Evolutionary conservation across 2,888 invertebrate genomes (phyloP), one percentile per base, ranked within the genome.

Genomic region (Drosophila yooni): DNA sequence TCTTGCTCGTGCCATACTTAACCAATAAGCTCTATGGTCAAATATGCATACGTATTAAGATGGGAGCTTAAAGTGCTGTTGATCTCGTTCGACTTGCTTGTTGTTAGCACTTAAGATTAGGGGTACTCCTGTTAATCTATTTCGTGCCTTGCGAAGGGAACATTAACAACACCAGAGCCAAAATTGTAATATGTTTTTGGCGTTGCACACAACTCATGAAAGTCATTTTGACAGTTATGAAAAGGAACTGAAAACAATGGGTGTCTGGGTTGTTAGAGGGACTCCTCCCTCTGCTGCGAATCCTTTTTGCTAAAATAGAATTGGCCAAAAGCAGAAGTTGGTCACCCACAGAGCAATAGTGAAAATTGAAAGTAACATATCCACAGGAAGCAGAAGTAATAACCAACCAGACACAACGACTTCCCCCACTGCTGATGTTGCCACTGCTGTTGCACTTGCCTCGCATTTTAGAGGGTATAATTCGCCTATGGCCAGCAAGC

Each of bases 401-500:
- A 15, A 8, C n/a, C 10, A 25, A 2, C n/a, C 38, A 38, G 11
- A 33, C 3, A 33, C 33, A 11, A 34, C n/a, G n/a, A 5, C 15
- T 4, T 13, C 2, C 6, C 11, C 25, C 13, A 5, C 3, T 29
- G 10, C 18, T 50, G 15, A 25, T 50, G 8, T 29, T 29, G 21
- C 27, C 40, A 56, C 2, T 40, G 38, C 38, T 21, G 54, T 53
- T 63, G 40, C 78, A 68, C 25, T 53, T 56, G 53, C 38, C 7
- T 27, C 38, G 66, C 72, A 59, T 57, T 66, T 60, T 46, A 31
- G 18, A 8, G 34, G 48, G 33, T 58, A 57, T 50, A 36, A 52
- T 58, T 66, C 8, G 48, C 60, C 56, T 50, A n/a, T 53, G 59
- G 27, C 53, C 29, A 33, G 52, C 73, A 33, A 76, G 63, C 74